phyloP scores from a whole-genome alignment of 1,140 invertebrate genomes.

The Cherax quadricarinatus region DNA sequence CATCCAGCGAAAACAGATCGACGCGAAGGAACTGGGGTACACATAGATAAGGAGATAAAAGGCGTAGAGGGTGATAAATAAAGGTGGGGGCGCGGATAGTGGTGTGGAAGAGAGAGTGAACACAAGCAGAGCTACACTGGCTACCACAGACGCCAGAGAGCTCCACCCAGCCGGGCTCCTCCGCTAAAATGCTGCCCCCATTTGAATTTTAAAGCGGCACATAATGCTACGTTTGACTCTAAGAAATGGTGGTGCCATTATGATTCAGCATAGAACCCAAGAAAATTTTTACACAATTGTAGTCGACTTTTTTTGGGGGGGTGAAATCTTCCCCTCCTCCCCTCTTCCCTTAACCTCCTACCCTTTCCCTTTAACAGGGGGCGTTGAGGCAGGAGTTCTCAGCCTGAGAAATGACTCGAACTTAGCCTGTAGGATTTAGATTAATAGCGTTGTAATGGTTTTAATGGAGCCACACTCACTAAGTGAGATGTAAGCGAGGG shows the following conservation, averaged over 20 bases:
- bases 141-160: constrained; percentile 20
- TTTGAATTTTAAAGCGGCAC: constrained; percentile 70
- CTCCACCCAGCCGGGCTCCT: constrained; percentile 24
- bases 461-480: constrained; percentile 60
- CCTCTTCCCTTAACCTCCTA: no score
- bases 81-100: neutral
- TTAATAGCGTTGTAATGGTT: constrained; percentile 63
- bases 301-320: constrained; percentile 38
- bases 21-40: neutral
- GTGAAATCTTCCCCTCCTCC: neutral
- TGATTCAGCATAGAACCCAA: constrained; percentile 64
- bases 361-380: constrained; percentile 35
- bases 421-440: constrained; percentile 49
- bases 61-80: neutral
- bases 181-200: constrained; percentile 63
- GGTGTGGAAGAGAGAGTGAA: constrained; percentile 23
- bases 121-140: constrained; percentile 27
- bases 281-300: constrained; percentile 68
- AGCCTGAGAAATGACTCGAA: constrained; percentile 58
- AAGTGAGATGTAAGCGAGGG: constrained; percentile 40
- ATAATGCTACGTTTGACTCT: constrained; percentile 70
- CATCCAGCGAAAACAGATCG: no score
- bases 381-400: constrained; percentile 6
- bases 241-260: constrained; percentile 67
- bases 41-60: neutral